Base-by-base conservation (phyloP, 2,888 invertebrate species). In the Pseudococcus viburni region DNA sequence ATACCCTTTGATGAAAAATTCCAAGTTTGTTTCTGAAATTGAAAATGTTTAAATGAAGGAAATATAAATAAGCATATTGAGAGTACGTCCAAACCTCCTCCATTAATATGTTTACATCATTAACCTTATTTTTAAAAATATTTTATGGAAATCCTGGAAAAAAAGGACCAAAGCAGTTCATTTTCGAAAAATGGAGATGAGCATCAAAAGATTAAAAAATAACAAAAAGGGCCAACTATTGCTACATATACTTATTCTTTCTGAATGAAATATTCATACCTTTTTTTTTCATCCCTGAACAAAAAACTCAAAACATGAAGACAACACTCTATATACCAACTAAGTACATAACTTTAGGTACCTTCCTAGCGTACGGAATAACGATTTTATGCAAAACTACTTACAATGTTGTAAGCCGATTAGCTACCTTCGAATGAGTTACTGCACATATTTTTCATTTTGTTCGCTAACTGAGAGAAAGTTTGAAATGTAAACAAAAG, bases 381-480 rank as follows among this genome's bases (percentile, higher is more conserved):
- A 73, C 73, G 73, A 73, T 73, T 73, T 73, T 73, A 73, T 73
- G 73, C 33, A 73, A 73, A 73, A 73, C 73, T 73, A 73, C 73
- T 73, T 73, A 73, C 73, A 33, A 73, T 33, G 73, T 73, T 73
- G 73, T 73, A 73, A 73, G 73, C 73, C 73, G 73, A 73, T 73
- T 73, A 33, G 15, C 73, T 73, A 73, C 73, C 73, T 73, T 73
- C 73, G 73, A 73, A 73, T 33, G 73, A 73, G 73, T 73, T 33
- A 73, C 73, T 73, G 73, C 73, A 73, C 26, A 33, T 73, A 73
- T 73, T 73, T 73, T 33, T 73, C 73, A 73, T 73, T 73, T 73
- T 73, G 17, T 73, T 33, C 73, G 26, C 73, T 17, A 64, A 73
- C 73, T 26, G 17, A 26, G 73, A 73, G 73, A 73, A 73, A 73